Percentiles rank a stretch among this genome's conserved stretches.
Evolutionary conservation across 2,888 invertebrate genomes (phyloP).

Genomic region (Xylophagus ater): DNA sequence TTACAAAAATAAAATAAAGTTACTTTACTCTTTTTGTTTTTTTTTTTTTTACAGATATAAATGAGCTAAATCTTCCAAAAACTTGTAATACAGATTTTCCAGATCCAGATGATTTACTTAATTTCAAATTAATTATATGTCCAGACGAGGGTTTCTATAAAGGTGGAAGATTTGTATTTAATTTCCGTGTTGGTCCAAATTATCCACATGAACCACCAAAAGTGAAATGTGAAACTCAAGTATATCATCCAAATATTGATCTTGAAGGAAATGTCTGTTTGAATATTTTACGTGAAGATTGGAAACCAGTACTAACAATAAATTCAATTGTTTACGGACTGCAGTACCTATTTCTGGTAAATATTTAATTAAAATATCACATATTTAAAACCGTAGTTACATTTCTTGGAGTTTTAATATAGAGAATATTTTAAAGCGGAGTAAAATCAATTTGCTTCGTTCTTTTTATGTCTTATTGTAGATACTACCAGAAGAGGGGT

Average conservation of each 20-base stretch:
- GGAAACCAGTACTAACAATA: slow-evolving; percentile 97
- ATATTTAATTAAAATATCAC: too few relatives aligned
- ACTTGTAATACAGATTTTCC: slow-evolving; percentile 94
- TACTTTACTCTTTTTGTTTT: too few relatives aligned
- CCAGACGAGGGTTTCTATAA: slow-evolving; percentile 97
- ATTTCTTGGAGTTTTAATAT: too few relatives aligned
- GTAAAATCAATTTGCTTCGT: too few relatives aligned
- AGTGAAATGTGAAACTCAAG: slow-evolving; percentile 95
- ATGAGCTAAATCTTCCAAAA: slow-evolving; percentile 93
- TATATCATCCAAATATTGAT: slow-evolving; percentile 98
- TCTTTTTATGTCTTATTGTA: too few relatives aligned
- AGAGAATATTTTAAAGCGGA: too few relatives aligned
- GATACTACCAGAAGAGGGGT: too few relatives aligned
- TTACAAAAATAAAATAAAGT: too few relatives aligned
- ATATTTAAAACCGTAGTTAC: too few relatives aligned
- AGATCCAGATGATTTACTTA: slow-evolving; percentile 90
- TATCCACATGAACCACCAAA: slow-evolving; percentile 98
- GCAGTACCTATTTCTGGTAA: slow-evolving; percentile 90
- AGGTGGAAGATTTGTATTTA: slow-evolving; percentile 89
- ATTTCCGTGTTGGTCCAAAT: slow-evolving; percentile 82
- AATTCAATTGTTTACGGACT: slow-evolving; percentile 96
- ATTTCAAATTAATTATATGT: slow-evolving; percentile 89
- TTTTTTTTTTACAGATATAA: slow-evolving; percentile 67
- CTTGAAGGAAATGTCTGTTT: slow-evolving; percentile 95
- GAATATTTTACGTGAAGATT: slow-evolving; percentile 95